phyloP scores from a whole-genome alignment of 2,888 invertebrate genomes.

The Tinea pellionella region DNA sequence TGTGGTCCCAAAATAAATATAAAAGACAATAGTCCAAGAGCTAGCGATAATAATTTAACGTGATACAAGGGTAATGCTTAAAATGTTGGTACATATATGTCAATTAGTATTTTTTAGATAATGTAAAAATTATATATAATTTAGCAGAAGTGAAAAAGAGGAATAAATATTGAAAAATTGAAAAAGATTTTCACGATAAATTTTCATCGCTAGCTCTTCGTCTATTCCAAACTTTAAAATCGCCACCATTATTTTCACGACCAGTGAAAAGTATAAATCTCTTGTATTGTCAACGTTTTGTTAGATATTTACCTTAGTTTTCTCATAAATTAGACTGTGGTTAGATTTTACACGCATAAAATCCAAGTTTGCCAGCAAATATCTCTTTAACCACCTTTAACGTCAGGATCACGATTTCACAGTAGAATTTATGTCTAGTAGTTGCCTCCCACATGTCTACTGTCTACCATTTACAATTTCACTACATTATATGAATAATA shows the following conservation, averaged over 20 bases:
- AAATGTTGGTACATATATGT: no score
- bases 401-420: slow-evolving; percentile 3
- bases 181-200: no score
- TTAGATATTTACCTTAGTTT: not conserved
- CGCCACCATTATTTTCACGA: not conserved
- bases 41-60: no score
- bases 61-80: no score
- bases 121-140: no score
- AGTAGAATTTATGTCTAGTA: not conserved
- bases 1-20: no score
- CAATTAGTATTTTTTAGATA: no score
- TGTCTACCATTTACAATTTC: not conserved
- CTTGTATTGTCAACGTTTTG: not conserved
- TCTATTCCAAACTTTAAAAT: no score
- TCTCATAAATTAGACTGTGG: not conserved
- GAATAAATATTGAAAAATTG: no score
- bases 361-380: slow-evolving; percentile 6
- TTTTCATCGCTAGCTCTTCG: no score
- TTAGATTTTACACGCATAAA: slow-evolving; percentile 6
- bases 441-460: slow-evolving; percentile 2
- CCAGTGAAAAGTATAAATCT: not conserved
- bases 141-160: no score
- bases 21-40: no score
- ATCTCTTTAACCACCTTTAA: slow-evolving; percentile 7
- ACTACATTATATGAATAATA: not conserved